Base-by-base conservation (phyloP, 64 coral and sea anemone genomes). In the Catalaphyllia jardinei region DNA sequence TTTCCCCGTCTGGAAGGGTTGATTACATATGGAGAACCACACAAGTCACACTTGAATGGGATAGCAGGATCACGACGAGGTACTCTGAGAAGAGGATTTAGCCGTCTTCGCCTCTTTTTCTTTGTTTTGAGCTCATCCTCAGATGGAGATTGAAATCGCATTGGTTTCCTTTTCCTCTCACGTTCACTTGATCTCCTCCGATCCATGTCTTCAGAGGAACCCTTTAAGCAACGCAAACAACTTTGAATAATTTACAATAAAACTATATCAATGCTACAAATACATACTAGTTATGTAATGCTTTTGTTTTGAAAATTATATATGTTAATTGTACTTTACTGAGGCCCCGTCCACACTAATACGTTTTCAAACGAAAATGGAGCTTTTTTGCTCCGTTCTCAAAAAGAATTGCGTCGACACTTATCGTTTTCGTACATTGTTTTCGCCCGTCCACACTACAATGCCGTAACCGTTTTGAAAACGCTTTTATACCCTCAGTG, bases 11-110 rank as follows among this genome's bases (percentile, higher is more conserved):
- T 86, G 74, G 97, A 91, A 15, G 97, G 97, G 24, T 99, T 95
- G 29, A 92, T 99, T 16, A 99, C 94, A 93, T 99, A 91, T 24
- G 90, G 93, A 38, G 97, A 99, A n/a, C 85, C 94, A 93, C 97
- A 99, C 65, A 93, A 81, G 67, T 99, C 97, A 89, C 97, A 99
- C 91, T 90, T 99, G 76, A 99, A 99, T 80, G 97, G 97, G 16
- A 50, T 72, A 72, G 67, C 94, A 50, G 91, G 87, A 42, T 75
- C 67, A 19, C 25, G 67, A 8, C 75, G 71, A 67, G 80, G 72
- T 31, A 89, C 60, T 93, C 82, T 49, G 60, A 69, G 74, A 46
- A 62, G 19, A 80, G 84, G 84, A 59, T 93, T 92, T 17, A 88
- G 87, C 6, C 95, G 60, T 65, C 82, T 89, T 78, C 31, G 86